Conservation (phyloP, 2,113 vertebrate species). For the Gymnocephalus cernua region DNA sequence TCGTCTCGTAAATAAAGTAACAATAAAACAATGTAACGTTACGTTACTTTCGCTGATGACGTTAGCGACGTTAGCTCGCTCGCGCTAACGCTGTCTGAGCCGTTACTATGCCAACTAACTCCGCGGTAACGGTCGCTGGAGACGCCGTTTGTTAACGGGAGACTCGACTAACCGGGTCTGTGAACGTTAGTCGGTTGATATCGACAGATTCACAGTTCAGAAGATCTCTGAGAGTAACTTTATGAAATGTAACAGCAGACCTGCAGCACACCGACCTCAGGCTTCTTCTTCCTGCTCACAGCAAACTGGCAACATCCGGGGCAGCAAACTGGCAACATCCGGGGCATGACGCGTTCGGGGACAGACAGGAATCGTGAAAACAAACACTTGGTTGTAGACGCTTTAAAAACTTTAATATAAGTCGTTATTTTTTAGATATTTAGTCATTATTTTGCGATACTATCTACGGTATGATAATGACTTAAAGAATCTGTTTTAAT, state of each 20-base stretch:
- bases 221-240: slow-evolving; percentile 12
- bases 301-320: slow-evolving; percentile 44
- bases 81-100: background rate
- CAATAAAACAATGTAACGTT: background rate
- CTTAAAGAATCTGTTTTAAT: no score
- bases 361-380: background rate
- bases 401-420: no score
- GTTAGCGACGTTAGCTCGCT: slow-evolving; percentile 15
- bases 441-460: no score
- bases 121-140: no score
- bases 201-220: fast-evolving
- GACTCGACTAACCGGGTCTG: background rate
- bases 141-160: fast-evolving
- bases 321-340: slow-evolving; percentile 52
- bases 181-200: fast-evolving
- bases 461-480: no score
- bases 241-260: slow-evolving; percentile 22
- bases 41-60: background rate
- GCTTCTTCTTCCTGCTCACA: background rate
- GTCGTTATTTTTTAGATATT: no score
- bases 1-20: background rate
- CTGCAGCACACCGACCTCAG: background rate
- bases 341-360: slow-evolving; percentile 32
- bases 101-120: background rate
- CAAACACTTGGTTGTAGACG: no score